phyloP scores from a whole-genome alignment of 2,113 vertebrate genomes.

The Hippocampus guttulatus region DNA sequence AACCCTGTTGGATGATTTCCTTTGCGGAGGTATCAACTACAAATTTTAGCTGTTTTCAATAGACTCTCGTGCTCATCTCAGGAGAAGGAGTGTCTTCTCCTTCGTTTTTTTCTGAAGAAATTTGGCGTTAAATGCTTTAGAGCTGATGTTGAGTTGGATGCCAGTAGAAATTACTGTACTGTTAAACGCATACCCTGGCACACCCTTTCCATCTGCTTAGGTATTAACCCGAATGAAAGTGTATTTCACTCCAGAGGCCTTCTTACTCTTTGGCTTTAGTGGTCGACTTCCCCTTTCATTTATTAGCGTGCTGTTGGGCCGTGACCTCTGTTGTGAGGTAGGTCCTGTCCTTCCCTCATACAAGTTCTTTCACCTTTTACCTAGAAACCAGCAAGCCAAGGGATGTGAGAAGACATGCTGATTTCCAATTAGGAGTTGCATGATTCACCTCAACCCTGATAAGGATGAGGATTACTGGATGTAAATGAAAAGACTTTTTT shows the following conservation, averaged over 20 bases:
- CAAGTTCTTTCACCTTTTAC: constrained; percentile 52
- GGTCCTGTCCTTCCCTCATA: constrained; percentile 12
- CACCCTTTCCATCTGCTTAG: too few species aligned
- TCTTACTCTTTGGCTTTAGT: not conserved
- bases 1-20: too few species aligned
- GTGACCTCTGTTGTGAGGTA: constrained; percentile 16
- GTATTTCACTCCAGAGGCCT: not conserved
- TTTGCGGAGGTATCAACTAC: too few species aligned
- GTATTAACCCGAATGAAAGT: not conserved
- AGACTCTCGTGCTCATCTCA: too few species aligned
- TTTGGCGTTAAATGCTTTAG: too few species aligned
- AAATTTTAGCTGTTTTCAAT: too few species aligned
- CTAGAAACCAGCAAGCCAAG: constrained; percentile 39
- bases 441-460: not conserved
- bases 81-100: not conserved
- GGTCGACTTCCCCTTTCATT: constrained; percentile 1
- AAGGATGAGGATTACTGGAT: too few species aligned
- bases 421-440: not conserved
- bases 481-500: too few species aligned
- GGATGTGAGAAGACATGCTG: constrained; percentile 1
- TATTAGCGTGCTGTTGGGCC: constrained; percentile 21
- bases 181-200: too few species aligned
- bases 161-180: too few species aligned
- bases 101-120: too few species aligned
- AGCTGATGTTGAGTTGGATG: too few species aligned